phyloP scores from a whole-genome alignment of 1,140 invertebrate genomes.

The Drosophila ogumai region DNA sequence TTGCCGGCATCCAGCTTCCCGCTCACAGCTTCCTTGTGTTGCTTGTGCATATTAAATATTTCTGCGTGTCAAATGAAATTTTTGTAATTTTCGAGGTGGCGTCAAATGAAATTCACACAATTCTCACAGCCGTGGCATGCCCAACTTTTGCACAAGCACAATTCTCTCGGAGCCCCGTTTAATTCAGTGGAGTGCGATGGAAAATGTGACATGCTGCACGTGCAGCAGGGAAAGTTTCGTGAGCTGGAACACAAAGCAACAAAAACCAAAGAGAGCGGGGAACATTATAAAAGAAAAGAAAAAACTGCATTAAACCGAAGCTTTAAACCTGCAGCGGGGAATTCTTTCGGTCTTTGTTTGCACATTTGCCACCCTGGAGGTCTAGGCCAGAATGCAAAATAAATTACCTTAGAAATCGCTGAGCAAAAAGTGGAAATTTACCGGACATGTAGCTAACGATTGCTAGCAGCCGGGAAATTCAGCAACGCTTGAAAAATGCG shows the following conservation, averaged over 20 bases:
- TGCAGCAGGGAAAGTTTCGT: slow-evolving; percentile 43
- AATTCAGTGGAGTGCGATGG: slow-evolving; percentile 44
- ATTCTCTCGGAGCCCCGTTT: slow-evolving; percentile 20
- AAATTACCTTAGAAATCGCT: slow-evolving; percentile 62
- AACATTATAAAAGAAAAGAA: background rate
- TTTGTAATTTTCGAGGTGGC: slow-evolving; percentile 62
- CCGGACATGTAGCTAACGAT: slow-evolving; percentile 69
- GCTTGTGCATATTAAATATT: slow-evolving; percentile 68
- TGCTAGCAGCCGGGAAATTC: slow-evolving; percentile 49
- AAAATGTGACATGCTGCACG: slow-evolving; percentile 48
- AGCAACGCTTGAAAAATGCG: slow-evolving; percentile 65
- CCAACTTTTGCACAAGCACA: slow-evolving; percentile 38
- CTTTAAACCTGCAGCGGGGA: slow-evolving; percentile 24
- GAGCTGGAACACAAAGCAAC: slow-evolving; percentile 15
- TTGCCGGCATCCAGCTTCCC: background rate
- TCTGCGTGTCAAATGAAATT: slow-evolving; percentile 80
- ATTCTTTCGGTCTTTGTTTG: slow-evolving; percentile 9
- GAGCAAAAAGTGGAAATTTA: slow-evolving; percentile 35
- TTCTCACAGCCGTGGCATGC: slow-evolving; percentile 48
- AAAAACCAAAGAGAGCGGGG: background rate
- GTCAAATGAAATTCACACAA: slow-evolving; percentile 75
- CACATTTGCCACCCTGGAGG: slow-evolving; percentile 12
- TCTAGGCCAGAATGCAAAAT: slow-evolving; percentile 61
- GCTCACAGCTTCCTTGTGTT: background rate
- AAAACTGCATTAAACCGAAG: slow-evolving; percentile 6